These are phyloP conservation scores for Noturus placidus DNA, from an alignment of 2,113 vertebrate species.

Conservation along the genomic window DNA sequence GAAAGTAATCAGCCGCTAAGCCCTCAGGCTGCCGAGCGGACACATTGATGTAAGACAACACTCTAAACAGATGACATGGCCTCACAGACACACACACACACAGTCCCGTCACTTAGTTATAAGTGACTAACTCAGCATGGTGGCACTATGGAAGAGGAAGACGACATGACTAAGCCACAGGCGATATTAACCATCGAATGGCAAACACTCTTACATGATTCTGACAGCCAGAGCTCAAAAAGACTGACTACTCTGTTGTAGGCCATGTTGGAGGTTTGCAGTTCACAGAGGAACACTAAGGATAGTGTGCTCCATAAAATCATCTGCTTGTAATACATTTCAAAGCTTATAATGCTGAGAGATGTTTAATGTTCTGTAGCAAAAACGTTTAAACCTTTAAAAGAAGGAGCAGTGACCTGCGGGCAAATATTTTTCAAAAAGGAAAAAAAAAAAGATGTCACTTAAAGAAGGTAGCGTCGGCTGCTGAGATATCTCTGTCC, in stretches of 20 bases:
- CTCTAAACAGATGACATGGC: slow-evolving; percentile 44
- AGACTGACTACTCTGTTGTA: slow-evolving; percentile 10
- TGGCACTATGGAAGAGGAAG: slow-evolving; percentile 21
- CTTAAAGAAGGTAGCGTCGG: slow-evolving; percentile 48
- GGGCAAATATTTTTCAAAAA: slow-evolving; percentile 78
- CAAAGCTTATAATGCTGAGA: slow-evolving; percentile 64
- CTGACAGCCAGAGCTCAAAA: slow-evolving; percentile 23
- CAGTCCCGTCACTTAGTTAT: slow-evolving; percentile 23
- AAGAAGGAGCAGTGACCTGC: slow-evolving; percentile 73
- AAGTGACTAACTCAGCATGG: slow-evolving; percentile 34
- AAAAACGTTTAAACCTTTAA: slow-evolving; percentile 73
- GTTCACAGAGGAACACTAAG: background rate
- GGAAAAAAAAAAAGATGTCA: slow-evolving; percentile 71
- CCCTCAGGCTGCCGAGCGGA: slow-evolving; percentile 53
- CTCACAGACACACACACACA: slow-evolving; percentile 33
- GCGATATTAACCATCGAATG: slow-evolving; percentile 33
- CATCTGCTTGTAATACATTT: slow-evolving; percentile 62
- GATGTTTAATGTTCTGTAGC: slow-evolving; percentile 76
- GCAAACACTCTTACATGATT: slow-evolving; percentile 21
- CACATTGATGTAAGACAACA: slow-evolving; percentile 59
- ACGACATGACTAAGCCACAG: slow-evolving; percentile 2
- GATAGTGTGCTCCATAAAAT: slow-evolving; percentile 33
- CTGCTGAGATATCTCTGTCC: slow-evolving; percentile 54
- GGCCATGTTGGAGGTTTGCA: background rate
- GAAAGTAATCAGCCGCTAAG: slow-evolving; percentile 59